Evolutionary conservation across 1,140 invertebrate species (phyloP).

Genomic region (Druon quercuslanigerum): DNA sequence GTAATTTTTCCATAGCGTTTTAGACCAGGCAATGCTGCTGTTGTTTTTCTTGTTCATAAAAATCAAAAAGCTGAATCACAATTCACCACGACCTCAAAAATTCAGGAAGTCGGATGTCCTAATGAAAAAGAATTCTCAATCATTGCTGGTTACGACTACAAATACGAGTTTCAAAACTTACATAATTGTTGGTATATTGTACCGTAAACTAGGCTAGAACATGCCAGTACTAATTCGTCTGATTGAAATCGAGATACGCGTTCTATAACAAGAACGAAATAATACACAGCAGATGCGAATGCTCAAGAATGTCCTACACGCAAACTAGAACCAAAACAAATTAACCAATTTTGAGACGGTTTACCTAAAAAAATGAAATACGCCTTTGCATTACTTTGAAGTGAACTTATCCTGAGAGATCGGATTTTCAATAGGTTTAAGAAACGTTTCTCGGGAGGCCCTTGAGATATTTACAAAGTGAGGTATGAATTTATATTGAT

Average conservation of each 20-base stretch:
- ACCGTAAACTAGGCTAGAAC: neutral
- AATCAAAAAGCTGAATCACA: neutral
- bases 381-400: neutral
- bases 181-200: slow-evolving; percentile 1
- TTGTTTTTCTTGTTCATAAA: neutral
- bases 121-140: neutral
- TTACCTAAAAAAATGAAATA: neutral
- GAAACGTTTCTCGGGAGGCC: neutral
- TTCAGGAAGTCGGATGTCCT: neutral
- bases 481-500: neutral
- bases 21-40: neutral
- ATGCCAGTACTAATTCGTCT: slow-evolving; percentile 1
- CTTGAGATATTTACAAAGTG: slow-evolving; percentile 17
- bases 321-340: neutral
- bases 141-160: neutral
- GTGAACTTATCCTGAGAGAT: neutral
- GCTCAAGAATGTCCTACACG: neutral
- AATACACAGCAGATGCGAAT: neutral
- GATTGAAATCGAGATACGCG: neutral
- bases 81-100: slow-evolving; percentile 8
- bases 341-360: neutral
- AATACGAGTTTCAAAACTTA: neutral
- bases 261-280: neutral
- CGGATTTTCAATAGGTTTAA: neutral
- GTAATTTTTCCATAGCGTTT: neutral